phyloP scores from a whole-genome alignment of 2,797 vertebrate genomes.

The Loriculus beryllinus region DNA sequence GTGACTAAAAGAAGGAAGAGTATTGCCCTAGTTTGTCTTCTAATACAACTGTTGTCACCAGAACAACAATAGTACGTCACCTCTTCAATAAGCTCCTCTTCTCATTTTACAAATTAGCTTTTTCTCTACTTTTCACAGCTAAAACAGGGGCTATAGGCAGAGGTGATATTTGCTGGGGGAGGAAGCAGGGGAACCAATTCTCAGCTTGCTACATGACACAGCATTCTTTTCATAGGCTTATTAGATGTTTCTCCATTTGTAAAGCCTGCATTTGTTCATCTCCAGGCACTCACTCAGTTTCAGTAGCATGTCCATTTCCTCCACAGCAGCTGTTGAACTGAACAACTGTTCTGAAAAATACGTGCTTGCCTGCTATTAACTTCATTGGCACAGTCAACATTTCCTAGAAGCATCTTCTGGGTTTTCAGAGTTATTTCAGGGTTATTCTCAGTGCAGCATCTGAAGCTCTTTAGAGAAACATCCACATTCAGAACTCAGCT shows the following conservation, averaged over 20 bases:
- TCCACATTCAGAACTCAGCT: neutral
- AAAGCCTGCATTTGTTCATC: neutral
- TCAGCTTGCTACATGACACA: neutral
- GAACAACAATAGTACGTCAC: neutral
- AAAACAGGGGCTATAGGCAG: neutral
- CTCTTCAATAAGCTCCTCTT: neutral
- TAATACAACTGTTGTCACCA: neutral
- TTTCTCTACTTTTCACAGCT: neutral
- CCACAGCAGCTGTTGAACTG: neutral
- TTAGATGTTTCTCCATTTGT: neutral
- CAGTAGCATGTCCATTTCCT: neutral
- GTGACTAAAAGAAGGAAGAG: neutral
- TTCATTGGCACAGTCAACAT: neutral
- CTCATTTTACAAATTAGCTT: neutral
- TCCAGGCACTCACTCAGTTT: neutral
- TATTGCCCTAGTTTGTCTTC: neutral
- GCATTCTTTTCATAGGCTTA: neutral
- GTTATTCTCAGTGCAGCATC: neutral
- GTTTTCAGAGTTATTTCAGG: neutral
- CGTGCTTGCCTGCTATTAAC: neutral
- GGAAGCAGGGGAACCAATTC: neutral
- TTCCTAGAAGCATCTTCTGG: neutral
- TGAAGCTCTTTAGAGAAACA: neutral
- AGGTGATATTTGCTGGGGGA: neutral
- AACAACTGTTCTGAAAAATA: neutral